A percentile compares a stretch with the other conserved stretches of the same genome.
These are phyloP conservation scores for Phaethon lepturus DNA, from an alignment of 2,113 vertebrate species.

Conservation along the genomic window DNA sequence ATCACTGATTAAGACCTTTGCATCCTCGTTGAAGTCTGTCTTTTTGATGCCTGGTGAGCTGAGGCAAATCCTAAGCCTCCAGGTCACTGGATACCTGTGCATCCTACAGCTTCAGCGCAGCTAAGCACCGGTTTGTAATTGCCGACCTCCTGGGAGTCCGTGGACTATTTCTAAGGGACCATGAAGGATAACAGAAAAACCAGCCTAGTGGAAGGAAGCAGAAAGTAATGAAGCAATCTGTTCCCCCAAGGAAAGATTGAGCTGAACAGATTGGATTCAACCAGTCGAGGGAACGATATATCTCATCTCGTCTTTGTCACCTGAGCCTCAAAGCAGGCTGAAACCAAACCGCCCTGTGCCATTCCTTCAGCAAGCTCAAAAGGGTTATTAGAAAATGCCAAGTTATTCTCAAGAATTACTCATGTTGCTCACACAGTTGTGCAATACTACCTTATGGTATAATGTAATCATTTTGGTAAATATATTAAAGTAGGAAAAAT, in stretches of 20 bases:
- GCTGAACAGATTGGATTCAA: not conserved
- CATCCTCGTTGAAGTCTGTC: not conserved
- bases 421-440: no score
- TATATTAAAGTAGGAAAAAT: not conserved
- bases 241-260: not conserved
- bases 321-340: not conserved
- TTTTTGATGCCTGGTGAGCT: not conserved
- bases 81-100: not conserved
- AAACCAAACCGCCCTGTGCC: not conserved
- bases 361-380: not conserved
- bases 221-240: not conserved
- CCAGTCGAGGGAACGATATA: not conserved
- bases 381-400: rapidly evolving
- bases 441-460: no score
- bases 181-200: not conserved
- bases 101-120: not conserved
- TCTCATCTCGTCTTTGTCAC: not conserved
- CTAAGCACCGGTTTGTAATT: not conserved
- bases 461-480: no score
- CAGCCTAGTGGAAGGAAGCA: not conserved
- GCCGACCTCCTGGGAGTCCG: not conserved
- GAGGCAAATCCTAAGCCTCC: not conserved
- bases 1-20: not conserved
- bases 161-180: not conserved
- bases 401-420: not conserved